Conservation (phyloP, 2,888 invertebrate species). For the Prosopocoilus inquinatus region DNA sequence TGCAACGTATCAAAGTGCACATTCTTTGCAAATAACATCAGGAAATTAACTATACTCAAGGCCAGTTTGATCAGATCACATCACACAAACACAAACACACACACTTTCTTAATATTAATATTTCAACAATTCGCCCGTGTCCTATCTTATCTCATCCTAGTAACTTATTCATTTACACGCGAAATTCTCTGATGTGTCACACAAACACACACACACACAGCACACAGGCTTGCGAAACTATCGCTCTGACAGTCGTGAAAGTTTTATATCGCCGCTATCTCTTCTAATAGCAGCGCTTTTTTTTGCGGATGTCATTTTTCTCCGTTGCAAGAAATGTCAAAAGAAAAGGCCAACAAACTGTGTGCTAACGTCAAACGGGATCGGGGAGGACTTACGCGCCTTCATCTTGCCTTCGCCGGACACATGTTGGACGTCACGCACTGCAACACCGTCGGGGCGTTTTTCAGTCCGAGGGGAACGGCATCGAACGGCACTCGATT, state of each 20-base stretch:
- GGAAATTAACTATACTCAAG: too few species aligned
- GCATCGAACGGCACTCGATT: background rate
- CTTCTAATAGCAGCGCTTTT: background rate
- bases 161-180: background rate
- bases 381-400: background rate
- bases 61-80: too few species aligned
- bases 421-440: too few species aligned
- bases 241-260: background rate
- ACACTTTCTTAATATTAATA: too few species aligned
- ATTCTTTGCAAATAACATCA: background rate
- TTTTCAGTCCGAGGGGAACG: background rate
- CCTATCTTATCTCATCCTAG: too few species aligned
- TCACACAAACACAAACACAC: too few species aligned
- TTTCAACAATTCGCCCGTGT: too few species aligned
- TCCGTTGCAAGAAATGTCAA: conserved; percentile 20
- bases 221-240: too few species aligned
- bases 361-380: conserved; percentile 12
- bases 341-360: conserved; percentile 23
- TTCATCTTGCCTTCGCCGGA: background rate
- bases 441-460: too few species aligned
- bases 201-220: background rate
- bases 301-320: conserved; percentile 15
- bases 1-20: background rate
- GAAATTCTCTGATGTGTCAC: conserved; percentile 1
- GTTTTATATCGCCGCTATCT: too few species aligned